Evolutionary conservation across 2,888 invertebrate species (phyloP).

Genomic region (Physocephala rufipes): DNA sequence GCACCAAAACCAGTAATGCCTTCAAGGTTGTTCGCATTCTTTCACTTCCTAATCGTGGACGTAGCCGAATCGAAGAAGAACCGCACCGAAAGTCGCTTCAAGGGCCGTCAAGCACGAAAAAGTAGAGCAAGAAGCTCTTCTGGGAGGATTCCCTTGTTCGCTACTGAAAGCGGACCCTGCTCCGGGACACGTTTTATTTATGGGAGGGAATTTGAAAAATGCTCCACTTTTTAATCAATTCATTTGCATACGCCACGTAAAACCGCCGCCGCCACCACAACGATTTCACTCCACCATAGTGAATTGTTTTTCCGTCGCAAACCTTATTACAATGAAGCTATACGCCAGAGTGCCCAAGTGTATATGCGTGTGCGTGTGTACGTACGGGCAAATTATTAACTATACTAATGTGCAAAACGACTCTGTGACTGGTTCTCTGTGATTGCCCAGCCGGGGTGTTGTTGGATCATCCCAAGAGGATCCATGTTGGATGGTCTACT

Average conservation of each 20-base stretch:
- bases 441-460: constrained; percentile 12
- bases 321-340: constrained; percentile 49
- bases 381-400: too few relatives aligned
- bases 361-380: neutral
- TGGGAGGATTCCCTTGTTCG: constrained; percentile 31
- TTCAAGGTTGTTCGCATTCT: constrained; percentile 27
- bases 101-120: too few relatives aligned
- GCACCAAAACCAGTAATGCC: constrained; percentile 21
- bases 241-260: constrained; percentile 26
- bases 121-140: constrained; percentile 30
- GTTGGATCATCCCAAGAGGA: constrained; percentile 15
- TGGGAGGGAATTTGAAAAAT: constrained; percentile 19
- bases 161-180: constrained; percentile 34
- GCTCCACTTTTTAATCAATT: constrained; percentile 36
- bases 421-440: constrained; percentile 13
- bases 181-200: constrained; percentile 27
- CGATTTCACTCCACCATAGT: too few relatives aligned
- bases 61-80: neutral
- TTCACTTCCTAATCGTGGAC: constrained; percentile 8
- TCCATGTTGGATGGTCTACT: constrained; percentile 31
- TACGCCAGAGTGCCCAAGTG: neutral
- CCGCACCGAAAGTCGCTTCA: constrained; percentile 3
- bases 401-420: neutral
- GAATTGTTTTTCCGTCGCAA: constrained; percentile 35
- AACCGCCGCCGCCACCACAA: neutral